Base-by-base conservation (phyloP, 2,888 invertebrate species). In the Cecidostiba fungosa region DNA sequence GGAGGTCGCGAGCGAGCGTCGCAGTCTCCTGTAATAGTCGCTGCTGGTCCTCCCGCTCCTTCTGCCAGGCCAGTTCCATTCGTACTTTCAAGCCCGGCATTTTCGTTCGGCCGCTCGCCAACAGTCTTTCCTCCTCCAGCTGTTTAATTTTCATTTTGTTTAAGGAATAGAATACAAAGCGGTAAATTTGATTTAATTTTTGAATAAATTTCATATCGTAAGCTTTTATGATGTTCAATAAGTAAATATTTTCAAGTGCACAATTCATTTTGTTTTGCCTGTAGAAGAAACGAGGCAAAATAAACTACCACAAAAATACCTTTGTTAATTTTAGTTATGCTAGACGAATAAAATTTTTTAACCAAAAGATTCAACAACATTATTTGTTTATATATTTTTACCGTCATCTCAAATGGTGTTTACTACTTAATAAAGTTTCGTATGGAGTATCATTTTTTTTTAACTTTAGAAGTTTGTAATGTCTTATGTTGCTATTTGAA, bases 31-130 rank as follows among this genome's bases (percentile, higher is more conserved):
- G 97, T 47, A 98, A 94, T 62, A 98, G 93, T n/a, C 98, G 94
- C 89, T 98, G 98, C 90, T 98, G 98, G 90, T 98, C 98, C 92
- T 98, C 98, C 32, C 98, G 95, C 93, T 98, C 98, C 92, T 98
- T 98, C 91, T 98, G 98, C 98, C 98, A 98, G 0, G 98, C 97
- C 23, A 98, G 94, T 92, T 98, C 98, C 95, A 98, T 96, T 80
- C 97, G 96, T 1, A 98, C 97, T 90, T 97, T 96, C 89, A 97
- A 94, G 4, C 98, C 98, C 0, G 97, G 97, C 87, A 98, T 96
- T 91, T 98, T 97, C 0, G 97, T 97, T 86, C 98, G 95, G 0
- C 98, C 98, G 39, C 97, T 96, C 23, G 96, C 96, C 43, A 98
- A 94, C 80, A 98, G 95, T 70, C 97, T 95, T 88, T 98, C 98